A percentile compares a stretch with the other conserved stretches of the same genome.
These are phyloP conservation scores for Catalaphyllia jardinei DNA, from an alignment of 64 coral and sea anemone genomes.

Conservation along the genomic window DNA sequence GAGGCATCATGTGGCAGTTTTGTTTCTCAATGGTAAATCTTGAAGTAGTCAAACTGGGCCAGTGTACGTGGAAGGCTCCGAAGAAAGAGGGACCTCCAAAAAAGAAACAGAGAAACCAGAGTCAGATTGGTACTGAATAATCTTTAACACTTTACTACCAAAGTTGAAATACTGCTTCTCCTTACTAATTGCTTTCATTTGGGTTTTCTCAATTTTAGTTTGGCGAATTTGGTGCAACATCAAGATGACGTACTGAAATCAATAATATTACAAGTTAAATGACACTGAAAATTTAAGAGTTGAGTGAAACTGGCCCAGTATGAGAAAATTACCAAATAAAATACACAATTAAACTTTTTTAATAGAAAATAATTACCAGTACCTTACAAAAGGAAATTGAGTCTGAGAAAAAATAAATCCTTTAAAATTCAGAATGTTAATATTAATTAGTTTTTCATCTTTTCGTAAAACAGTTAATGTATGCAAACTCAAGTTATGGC, in stretches of 20 bases:
- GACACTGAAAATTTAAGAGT: background rate
- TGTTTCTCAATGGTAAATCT: conserved; percentile 55
- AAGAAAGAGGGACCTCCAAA: conserved; percentile 97
- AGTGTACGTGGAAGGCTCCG: conserved; percentile 67
- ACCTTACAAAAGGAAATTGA: background rate
- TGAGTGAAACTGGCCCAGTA: background rate
- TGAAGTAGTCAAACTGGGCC: conserved; percentile 55
- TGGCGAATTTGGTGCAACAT: too few relatives aligned
- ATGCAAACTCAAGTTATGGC: too few relatives aligned
- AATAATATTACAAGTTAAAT: too few relatives aligned
- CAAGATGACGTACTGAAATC: too few relatives aligned
- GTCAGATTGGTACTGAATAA: conserved; percentile 18
- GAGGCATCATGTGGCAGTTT: too few relatives aligned
- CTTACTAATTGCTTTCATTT: background rate
- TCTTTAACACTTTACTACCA: background rate
- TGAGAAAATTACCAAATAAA: background rate
- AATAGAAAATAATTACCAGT: background rate
- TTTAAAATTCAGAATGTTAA: too few relatives aligned
- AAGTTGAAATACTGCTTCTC: background rate
- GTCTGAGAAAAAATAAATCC: background rate
- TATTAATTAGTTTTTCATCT: too few relatives aligned
- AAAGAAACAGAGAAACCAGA: conserved; percentile 90
- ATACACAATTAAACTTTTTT: too few relatives aligned
- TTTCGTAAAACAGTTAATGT: too few relatives aligned
- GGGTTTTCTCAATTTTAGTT: too few relatives aligned